phyloP scores from a whole-genome alignment of 1,140 invertebrate genomes.

The Galendromus occidentalis region DNA sequence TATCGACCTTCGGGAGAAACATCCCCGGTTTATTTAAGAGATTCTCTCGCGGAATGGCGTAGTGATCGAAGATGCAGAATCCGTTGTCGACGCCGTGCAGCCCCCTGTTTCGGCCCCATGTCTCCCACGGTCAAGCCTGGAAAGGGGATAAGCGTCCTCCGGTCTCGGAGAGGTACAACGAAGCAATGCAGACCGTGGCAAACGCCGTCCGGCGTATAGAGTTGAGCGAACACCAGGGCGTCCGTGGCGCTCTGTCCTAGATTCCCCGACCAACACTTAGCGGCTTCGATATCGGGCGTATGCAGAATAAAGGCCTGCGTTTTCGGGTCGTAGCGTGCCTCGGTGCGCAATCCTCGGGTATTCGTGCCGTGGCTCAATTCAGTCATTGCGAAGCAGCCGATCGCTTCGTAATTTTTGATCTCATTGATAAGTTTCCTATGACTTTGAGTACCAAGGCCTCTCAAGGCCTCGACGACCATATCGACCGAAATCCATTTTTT shows the following conservation, averaged over 20 bases:
- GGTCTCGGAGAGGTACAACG: conserved; percentile 55
- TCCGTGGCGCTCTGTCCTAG: conserved; percentile 68
- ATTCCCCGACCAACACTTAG: conserved; percentile 85
- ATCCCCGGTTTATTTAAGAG: conserved; percentile 69
- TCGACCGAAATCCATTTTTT: conserved; percentile 35
- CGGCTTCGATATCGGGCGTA: conserved; percentile 77
- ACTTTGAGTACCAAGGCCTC: conserved; percentile 50
- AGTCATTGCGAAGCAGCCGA: conserved; percentile 68
- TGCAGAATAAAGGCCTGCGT: conserved; percentile 61
- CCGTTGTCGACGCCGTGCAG: conserved; percentile 78
- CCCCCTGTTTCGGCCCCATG: conserved; percentile 65
- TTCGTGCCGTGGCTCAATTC: conserved; percentile 86
- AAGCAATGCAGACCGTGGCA: conserved; percentile 72
- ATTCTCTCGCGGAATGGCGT: conserved; percentile 53
- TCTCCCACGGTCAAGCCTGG: conserved; percentile 58
- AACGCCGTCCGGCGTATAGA: conserved; percentile 53
- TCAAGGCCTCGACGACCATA: conserved; percentile 26
- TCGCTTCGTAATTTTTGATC: conserved; percentile 43
- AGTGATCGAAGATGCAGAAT: conserved; percentile 67
- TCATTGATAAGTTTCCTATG: conserved; percentile 48
- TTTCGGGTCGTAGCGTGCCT: conserved; percentile 57
- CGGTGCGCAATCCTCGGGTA: conserved; percentile 69
- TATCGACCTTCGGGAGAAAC: conserved; percentile 65
- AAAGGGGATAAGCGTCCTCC: conserved; percentile 45
- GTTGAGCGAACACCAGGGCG: conserved; percentile 66